Base-by-base conservation (phyloP, 2,113 vertebrate genomes). In the Chaetorhynchus papuensis region DNA sequence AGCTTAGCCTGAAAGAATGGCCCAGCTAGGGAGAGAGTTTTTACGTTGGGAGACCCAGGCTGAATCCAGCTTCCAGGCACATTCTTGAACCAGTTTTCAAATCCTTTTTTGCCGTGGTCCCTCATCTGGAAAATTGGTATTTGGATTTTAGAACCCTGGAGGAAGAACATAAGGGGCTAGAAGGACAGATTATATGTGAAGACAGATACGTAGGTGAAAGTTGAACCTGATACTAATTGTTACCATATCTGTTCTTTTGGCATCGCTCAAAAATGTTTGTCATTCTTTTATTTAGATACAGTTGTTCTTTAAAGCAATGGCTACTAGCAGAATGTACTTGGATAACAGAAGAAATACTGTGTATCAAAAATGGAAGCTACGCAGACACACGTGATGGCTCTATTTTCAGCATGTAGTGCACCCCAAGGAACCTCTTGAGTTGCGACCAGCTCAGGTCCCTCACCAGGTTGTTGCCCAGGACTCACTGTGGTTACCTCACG, bases 201-300 rank as follows among this genome's bases (percentile, higher is more conserved):
- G 69, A 83, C 37, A 94, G 68, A 89, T 79, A 83, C 26, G 0
- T 49, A 91, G 80, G 69, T 89, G 57, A 92, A 95, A 94, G 70
- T 68, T 94, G 87, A 95, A 89, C 64, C n/a, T 84, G 41, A 76
- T 91, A 64, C 72, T 95, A 84, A 94, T 94, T 93, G 72, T 96
- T 87, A 90, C 72, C 87, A 47, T 96, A 49, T 92, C 69, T 89
- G 11, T 68, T 76, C 49, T 74, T 94, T 66, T 83, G 87, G 77
- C 89, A 57, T 92, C 44, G 37, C 41, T 83, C 35, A 90, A n/a
- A 93, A 92, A 61, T 64, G 52, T 52, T 87, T 76, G 53, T 75
- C 44, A 50, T 92, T 77, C 78, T 75, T 92, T 80, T 83, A 71
- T 83, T 94, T 86, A 83, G 79, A 63, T 89, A 71, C 9, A 63